Percentiles rank a stretch among this genome's conserved stretches.
phyloP scores from a whole-genome alignment of 2,113 vertebrate species.

The Phylloscopus trochiloides region DNA sequence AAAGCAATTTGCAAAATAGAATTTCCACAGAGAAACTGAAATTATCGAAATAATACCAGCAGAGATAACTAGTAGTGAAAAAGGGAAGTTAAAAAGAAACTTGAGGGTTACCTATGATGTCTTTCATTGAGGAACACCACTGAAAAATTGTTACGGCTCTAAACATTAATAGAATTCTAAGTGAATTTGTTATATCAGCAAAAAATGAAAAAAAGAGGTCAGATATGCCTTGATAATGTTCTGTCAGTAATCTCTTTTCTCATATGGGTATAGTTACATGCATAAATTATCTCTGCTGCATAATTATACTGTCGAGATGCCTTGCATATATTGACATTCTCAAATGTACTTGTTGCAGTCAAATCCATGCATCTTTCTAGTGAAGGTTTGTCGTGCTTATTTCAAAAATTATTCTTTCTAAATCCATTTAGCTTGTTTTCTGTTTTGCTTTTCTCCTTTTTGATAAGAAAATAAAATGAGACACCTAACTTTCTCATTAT shows the following conservation, averaged over 20 bases:
- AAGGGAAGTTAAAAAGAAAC: background rate
- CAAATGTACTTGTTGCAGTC: background rate
- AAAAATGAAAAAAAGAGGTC: background rate
- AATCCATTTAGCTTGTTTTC: background rate
- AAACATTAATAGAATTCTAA: background rate
- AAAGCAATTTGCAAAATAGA: background rate
- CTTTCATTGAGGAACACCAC: background rate
- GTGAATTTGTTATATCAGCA: background rate
- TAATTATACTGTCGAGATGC: background rate
- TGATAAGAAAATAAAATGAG: background rate
- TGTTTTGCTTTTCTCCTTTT: background rate
- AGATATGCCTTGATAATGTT: background rate
- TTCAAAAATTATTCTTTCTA: background rate
- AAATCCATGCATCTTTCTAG: background rate
- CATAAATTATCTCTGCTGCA: background rate
- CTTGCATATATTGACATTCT: background rate
- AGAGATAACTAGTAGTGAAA: background rate
- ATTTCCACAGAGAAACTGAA: background rate
- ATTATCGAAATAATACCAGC: background rate
- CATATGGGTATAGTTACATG: background rate
- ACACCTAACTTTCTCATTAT: background rate
- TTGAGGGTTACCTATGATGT: background rate
- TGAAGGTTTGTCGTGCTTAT: background rate
- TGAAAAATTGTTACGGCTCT: background rate
- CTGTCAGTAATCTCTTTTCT: background rate